phyloP scores from a whole-genome alignment of 1,140 invertebrate genomes.

The Hycleus phaleratus region DNA sequence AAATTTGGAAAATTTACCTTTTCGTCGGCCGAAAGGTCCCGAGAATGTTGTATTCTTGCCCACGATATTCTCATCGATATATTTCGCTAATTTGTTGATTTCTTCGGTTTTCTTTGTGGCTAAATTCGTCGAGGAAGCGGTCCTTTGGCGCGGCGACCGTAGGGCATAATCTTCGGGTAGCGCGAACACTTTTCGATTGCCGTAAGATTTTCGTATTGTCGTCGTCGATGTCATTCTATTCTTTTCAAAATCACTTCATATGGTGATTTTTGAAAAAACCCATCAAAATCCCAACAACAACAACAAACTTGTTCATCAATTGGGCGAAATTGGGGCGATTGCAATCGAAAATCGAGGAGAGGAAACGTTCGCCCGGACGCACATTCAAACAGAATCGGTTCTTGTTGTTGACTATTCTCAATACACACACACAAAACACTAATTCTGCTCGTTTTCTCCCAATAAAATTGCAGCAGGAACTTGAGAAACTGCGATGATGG shows the following conservation, averaged over 20 bases:
- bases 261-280: neutral
- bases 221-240: slow-evolving; percentile 31
- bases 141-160: slow-evolving; percentile 30
- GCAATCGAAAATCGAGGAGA: too few relatives aligned
- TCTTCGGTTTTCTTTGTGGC: slow-evolving; percentile 54
- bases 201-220: slow-evolving; percentile 42
- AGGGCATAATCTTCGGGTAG: slow-evolving; percentile 44
- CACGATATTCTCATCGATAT: slow-evolving; percentile 72
- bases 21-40: slow-evolving; percentile 71
- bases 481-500: neutral
- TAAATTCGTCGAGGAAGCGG: slow-evolving; percentile 34
- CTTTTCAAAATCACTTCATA: slow-evolving; percentile 24
- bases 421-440: neutral
- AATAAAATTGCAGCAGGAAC: slow-evolving; percentile 3
- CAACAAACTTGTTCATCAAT: too few relatives aligned
- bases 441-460: neutral
- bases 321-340: too few relatives aligned
- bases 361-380: too few relatives aligned
- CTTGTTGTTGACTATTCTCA: too few relatives aligned
- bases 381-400: neutral
- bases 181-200: slow-evolving; percentile 45
- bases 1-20: slow-evolving; percentile 49
- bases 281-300: too few relatives aligned
- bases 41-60: slow-evolving; percentile 69
- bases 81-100: slow-evolving; percentile 59